A percentile compares a stretch with the other conserved stretches of the same genome.
Evolutionary conservation across 2,797 vertebrate species (phyloP).

Genomic region (Cossypha heuglini): DNA sequence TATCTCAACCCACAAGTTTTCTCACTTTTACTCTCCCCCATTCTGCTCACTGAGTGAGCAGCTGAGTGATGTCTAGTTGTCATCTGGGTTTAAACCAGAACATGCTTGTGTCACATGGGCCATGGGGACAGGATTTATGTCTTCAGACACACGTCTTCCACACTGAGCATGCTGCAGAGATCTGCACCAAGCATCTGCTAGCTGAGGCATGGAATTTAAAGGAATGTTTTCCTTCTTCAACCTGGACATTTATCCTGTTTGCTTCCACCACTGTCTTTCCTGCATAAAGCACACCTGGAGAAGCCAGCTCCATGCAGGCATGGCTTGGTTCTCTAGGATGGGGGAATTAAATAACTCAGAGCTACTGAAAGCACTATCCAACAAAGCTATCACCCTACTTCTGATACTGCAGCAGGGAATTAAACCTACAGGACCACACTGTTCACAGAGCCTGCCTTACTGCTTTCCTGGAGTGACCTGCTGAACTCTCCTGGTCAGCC

Average conservation of each 20-base stretch:
- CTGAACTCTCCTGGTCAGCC: not conserved
- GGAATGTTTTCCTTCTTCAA: not conserved
- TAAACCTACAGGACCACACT: not conserved
- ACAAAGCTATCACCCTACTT: not conserved
- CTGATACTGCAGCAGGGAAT: not conserved
- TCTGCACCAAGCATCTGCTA: not conserved
- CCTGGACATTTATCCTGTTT: rapidly evolving
- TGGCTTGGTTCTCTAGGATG: rapidly evolving
- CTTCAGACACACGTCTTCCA: not conserved
- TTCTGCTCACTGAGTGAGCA: not conserved
- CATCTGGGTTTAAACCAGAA: not conserved
- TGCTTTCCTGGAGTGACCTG: not conserved
- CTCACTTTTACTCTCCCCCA: not conserved
- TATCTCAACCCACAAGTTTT: not conserved
- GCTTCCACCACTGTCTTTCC: not conserved
- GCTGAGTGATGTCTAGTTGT: not conserved
- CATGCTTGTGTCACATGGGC: rapidly evolving
- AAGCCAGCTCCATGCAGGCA: not conserved
- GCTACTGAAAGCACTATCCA: not conserved
- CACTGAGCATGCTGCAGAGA: not conserved
- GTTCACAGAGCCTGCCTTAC: not conserved
- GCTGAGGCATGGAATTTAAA: not conserved
- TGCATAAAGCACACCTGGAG: not conserved
- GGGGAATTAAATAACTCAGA: not conserved
- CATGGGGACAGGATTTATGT: not conserved